Base-by-base conservation (phyloP, 2,797 vertebrate genomes). In the Linurgus olivaceus region DNA sequence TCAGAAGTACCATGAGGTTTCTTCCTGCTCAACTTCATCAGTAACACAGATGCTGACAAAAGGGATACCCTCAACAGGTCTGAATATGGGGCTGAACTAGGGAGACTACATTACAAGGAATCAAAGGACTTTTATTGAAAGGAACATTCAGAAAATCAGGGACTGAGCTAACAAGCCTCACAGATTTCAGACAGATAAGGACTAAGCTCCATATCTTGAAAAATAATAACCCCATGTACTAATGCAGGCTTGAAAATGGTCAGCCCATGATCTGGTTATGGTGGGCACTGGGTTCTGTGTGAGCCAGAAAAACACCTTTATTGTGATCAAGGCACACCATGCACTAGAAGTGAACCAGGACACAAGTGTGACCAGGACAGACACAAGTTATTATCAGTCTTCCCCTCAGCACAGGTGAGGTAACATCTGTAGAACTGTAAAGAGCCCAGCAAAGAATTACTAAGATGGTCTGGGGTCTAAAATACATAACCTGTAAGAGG, bases 201-300 rank as follows among this genome's bases (percentile, higher is more conserved):
- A 26, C 26, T 52, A 65, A 83, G 26, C 15, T 68, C 47, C 26
- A 17, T 7, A 31, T 1, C 5, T 40, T 15, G 9, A 10, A 37
- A 48, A 42, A 63, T 1, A 81, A 55, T 13, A 81, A 62, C 6
- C 9, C 11, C 11, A 50, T 3, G 2, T 38, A 26, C 7, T 25
- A 37, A 18, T 13, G 19, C 55, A 88, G 21, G 35, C 17, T 55
- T 42, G 13, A 6, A 45, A 72, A 54, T 15, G 14, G 13, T 65
- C 38, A 65, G 29, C 12, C 25, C 33, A 23, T 33, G 26, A 19
- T 7, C 20, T 23, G 17, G 29, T 51, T 66, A 23, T 3, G 10
- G 13, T 9, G 25, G 50, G 7, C 24, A 50, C 5, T 0, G 1
- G 18, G 11, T 38, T 74, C 37, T 29, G 4, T 1, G 1, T 4